Evolutionary conservation across 2,797 vertebrate species (phyloP), one percentile per base, ranked within the genome.

Genomic region (Glyptemys insculpta): DNA sequence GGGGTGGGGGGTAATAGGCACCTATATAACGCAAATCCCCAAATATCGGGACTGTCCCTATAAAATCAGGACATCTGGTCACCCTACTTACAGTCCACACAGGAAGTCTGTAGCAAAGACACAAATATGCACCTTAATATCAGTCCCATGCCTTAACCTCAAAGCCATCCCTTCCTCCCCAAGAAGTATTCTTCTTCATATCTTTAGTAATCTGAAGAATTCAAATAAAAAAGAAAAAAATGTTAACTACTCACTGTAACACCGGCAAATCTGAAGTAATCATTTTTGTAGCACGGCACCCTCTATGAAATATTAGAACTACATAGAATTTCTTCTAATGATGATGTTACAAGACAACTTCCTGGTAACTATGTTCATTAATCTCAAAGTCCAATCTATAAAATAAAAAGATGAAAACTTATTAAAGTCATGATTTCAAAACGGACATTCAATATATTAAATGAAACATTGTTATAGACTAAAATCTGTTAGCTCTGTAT

Each of bases 221-320:
- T 93, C 52, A 90, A 95, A 88, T 53, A 87, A 0, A 84, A 12
- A 93, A 79, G 89, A 79, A 94, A 85, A 89, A 85, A 97, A 90
- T 0, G 0, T 87, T 86, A 25, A 94, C 92, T 98, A 99, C 99
- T 99, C 98, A 99, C 99, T 99, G 99, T 89, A 99, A 98, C 93
- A 99, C 99, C 79, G 99, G 99, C 96, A 99, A 99, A 98, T 99
- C 99, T 93, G 99, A 99, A 97, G 99, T 99, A 98, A 99, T 99
- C 99, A 99, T 99, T 97, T 98, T 99, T 98, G 97, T 90, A 97
- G 92, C 89, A 89, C 93, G 41, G 44, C 37, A 72, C 68, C 68
- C n/a, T 97, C 97, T 95, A 94, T 90, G 92, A 96, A 98, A 84
- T 96, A 94, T 72, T 81, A 94, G 83, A 97, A 95, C 89, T 96